Evolutionary conservation across 2,888 invertebrate genomes (phyloP).

Genomic region (Drosophila mayaguana): DNA sequence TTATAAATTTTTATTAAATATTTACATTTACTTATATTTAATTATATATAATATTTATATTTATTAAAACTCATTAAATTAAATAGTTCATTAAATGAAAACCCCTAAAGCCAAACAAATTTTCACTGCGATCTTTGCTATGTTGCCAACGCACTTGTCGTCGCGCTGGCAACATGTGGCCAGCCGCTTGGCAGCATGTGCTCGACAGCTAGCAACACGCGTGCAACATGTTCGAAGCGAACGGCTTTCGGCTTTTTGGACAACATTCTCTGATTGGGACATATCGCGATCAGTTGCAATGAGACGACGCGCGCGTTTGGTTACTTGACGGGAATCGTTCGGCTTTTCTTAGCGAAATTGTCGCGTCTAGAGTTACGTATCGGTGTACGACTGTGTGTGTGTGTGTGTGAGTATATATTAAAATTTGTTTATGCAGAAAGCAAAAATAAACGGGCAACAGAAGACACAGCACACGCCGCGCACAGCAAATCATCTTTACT

Average conservation of each 20-base stretch:
- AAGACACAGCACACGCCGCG: conserved; percentile 26
- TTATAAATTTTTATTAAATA: no score
- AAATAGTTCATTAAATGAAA: no score
- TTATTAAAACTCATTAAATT: no score
- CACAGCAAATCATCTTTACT: conserved; percentile 51
- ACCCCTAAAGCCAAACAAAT: not conserved
- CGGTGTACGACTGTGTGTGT: conserved; percentile 7
- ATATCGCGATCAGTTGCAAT: conserved; percentile 77
- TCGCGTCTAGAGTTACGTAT: conserved; percentile 26
- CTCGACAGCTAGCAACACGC: conserved; percentile 29
- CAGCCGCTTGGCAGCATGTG: conserved; percentile 25
- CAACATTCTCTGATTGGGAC: conserved; percentile 51
- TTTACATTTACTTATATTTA: no score
- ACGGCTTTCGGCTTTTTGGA: conserved; percentile 27
- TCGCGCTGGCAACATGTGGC: conserved; percentile 48
- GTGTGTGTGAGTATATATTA: conserved; percentile 44
- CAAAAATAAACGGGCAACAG: conserved; percentile 38
- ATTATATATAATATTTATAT: no score
- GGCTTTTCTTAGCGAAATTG: conserved; percentile 22
- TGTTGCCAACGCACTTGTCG: conserved; percentile 50
- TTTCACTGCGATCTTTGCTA: not conserved
- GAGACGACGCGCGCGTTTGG: conserved; percentile 80
- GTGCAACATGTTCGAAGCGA: conserved; percentile 62
- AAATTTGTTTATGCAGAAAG: conserved; percentile 69
- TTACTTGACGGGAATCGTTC: conserved; percentile 62